Percentiles rank a stretch among this genome's conserved stretches.
Conservation (phyloP, 2,797 vertebrate species). For the Myoxocephalus aenaeus region DNA sequence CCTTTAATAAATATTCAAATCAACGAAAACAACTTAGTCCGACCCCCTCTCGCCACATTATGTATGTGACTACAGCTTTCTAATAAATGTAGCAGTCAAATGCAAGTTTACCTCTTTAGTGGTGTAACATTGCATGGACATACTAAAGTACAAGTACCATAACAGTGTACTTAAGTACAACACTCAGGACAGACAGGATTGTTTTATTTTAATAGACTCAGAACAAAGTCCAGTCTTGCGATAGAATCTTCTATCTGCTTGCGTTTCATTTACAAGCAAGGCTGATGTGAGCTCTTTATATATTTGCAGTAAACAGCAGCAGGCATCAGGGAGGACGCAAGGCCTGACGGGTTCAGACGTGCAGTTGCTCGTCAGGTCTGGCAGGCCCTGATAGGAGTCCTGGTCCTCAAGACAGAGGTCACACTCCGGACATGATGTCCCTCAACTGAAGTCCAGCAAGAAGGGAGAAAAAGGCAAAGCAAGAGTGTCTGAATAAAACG, state of each 20-base stretch:
- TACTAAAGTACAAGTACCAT: background rate
- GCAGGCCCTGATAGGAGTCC: background rate
- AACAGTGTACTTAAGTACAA: background rate
- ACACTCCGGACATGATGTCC: background rate
- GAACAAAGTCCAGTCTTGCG: background rate
- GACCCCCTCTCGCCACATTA: too few species aligned
- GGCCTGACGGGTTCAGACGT: too few species aligned
- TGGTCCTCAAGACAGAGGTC: background rate
- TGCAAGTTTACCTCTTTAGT: background rate
- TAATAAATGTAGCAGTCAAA: background rate
- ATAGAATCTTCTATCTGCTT: background rate
- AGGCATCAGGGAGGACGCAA: background rate
- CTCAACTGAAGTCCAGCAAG: fast-evolving
- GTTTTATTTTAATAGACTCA: too few species aligned
- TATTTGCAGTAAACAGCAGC: background rate
- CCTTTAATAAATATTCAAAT: too few species aligned
- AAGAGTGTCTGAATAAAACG: background rate
- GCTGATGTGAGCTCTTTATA: background rate
- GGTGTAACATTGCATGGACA: background rate
- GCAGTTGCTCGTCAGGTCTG: background rate
- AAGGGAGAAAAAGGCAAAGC: background rate
- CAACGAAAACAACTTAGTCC: too few species aligned
- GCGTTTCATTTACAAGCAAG: background rate
- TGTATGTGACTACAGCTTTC: background rate
- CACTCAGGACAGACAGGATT: background rate